Conservation (phyloP, 2,888 invertebrate species). For the Macrophya annulata region DNA sequence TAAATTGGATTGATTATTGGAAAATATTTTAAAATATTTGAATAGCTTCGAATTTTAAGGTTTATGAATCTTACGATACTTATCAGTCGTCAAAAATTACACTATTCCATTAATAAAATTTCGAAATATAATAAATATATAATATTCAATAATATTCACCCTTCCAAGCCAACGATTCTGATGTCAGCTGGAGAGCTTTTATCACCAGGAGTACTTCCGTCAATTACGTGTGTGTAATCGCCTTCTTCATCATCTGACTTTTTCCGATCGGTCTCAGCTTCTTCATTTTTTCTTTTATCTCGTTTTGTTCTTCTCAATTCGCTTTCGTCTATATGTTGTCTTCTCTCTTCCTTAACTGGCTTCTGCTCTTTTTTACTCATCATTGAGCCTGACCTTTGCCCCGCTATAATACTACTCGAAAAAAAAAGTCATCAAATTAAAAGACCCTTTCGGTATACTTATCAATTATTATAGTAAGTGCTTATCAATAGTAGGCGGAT, state of each 20-base stretch:
- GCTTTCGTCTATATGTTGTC: conserved; percentile 63
- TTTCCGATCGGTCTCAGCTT: conserved; percentile 46
- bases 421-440: not conserved
- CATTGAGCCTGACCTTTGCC: not conserved
- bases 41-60: too few relatives aligned
- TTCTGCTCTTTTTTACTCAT: conserved; percentile 47
- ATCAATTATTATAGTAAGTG: not conserved
- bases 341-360: conserved; percentile 45
- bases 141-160: conserved; percentile 68
- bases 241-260: conserved; percentile 41
- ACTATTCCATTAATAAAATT: not conserved
- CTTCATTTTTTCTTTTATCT: conserved; percentile 53
- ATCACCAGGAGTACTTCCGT: conserved; percentile 34
- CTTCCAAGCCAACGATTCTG: conserved; percentile 76
- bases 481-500: not conserved
- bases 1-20: too few relatives aligned
- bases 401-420: not conserved
- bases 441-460: not conserved
- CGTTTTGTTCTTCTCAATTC: conserved; percentile 63
- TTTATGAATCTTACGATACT: not conserved
- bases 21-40: too few relatives aligned
- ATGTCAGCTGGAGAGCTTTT: conserved; percentile 64
- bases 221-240: conserved; percentile 14
- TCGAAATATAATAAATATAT: not conserved
- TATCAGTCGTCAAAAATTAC: not conserved